phyloP scores from a whole-genome alignment of 2,113 vertebrate genomes.

The Hippolais icterina region DNA sequence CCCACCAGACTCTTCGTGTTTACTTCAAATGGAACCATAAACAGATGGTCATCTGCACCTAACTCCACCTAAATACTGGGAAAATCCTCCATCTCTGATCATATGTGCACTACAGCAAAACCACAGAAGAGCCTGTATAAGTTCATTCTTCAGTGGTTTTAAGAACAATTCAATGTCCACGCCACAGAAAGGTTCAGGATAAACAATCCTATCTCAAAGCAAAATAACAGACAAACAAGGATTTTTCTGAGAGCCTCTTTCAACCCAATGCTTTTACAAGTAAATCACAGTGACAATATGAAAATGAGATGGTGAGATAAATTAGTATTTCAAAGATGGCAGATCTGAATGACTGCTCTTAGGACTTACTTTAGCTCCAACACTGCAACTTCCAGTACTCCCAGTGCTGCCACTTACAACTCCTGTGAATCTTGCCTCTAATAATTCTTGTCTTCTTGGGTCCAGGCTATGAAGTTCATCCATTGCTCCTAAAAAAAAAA shows the following conservation, averaged over 20 bases:
- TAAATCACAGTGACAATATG: neutral
- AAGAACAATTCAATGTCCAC: neutral
- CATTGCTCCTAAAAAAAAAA: conserved; percentile 87
- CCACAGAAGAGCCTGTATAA: neutral
- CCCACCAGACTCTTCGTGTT: neutral
- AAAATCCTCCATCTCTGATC: neutral
- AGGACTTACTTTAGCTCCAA: conserved; percentile 92
- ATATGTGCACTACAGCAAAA: neutral
- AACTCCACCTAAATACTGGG: neutral
- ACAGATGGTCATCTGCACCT: neutral
- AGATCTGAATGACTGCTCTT: neutral
- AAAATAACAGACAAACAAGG: neutral
- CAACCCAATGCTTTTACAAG: neutral
- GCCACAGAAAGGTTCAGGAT: neutral
- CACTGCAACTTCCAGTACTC: conserved; percentile 95
- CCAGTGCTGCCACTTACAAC: conserved; percentile 95
- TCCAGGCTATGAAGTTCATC: conserved; percentile 99
- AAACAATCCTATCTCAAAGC: neutral
- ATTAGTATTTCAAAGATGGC: neutral
- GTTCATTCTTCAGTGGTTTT: neutral
- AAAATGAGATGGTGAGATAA: neutral
- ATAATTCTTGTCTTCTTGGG: conserved; percentile 95
- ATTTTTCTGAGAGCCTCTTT: neutral
- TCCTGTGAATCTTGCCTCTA: conserved; percentile 97
- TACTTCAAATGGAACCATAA: neutral